Base-by-base conservation (phyloP, 1,140 invertebrate genomes). In the Apis laboriosa region DNA sequence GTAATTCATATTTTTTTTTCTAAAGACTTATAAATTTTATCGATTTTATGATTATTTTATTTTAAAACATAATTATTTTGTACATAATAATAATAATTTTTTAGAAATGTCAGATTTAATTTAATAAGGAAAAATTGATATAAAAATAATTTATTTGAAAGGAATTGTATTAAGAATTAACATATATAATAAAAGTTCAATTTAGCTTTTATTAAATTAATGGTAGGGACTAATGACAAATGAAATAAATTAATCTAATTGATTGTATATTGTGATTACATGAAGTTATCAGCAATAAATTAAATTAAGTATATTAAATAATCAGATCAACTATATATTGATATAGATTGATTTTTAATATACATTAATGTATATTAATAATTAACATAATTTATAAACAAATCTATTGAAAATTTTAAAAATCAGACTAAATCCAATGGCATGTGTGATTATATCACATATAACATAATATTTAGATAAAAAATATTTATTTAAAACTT, bases 231-330 rank as follows among this genome's bases (percentile, higher is more conserved):
- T 73, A 79, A 80, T 77, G 58, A 88, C n/a, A 74, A 56, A 66
- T 83, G 78, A 85, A 79, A 88, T 83, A 84, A 88, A 86, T 84
- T 83, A 86, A 78, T 83, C 34, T 83, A 51, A 64, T 64, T 34
- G 53, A 74, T 74, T 3, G 0, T 80, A 56, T 64, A 43, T 74
- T 8, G 34, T 80, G 28, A 60, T 61, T 78, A 13, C 17, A 49
- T 34, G 70, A 84, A 21, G 28, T 60, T 74, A 80, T 55, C 17
- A 28, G 11, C 70, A 84, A 80, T 80, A 80, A 84, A 84, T 84
- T 80, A 84, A 84, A 84, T 68, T 55, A 55, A 19, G 76, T 61
- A 61, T 19, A 78, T 71, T 83, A 82, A 82, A 60, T 81, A 70
- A 77, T 75, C 15, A 56, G 34, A 34, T 21, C 68, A 51, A 15